Conservation (phyloP, 2,888 invertebrate genomes). For the Coremacera marginata region DNA sequence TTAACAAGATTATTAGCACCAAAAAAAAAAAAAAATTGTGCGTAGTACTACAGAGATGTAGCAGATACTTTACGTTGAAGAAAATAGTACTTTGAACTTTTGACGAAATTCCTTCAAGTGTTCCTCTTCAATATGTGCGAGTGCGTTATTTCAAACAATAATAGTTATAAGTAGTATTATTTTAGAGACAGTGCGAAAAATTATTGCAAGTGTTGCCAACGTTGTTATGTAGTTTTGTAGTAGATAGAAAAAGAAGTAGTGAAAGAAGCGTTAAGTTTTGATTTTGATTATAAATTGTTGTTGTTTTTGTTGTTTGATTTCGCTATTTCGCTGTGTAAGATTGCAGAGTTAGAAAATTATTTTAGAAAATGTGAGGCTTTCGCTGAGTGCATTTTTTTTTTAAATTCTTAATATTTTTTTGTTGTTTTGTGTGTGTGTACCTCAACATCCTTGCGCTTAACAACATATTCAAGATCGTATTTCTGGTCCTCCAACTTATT, state of each 20-base stretch:
- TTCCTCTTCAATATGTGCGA: no score
- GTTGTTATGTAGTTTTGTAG: constrained; percentile 16
- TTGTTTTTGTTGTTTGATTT: constrained; percentile 8
- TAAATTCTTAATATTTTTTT: constrained; percentile 36
- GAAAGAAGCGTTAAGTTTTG: constrained; percentile 32
- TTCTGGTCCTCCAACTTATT: constrained; percentile 90
- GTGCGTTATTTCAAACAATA: no score
- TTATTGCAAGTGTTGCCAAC: constrained; percentile 15
- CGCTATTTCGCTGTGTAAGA: background rate
- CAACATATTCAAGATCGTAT: constrained; percentile 98
- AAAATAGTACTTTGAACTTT: no score
- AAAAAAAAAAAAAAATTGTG: no score
- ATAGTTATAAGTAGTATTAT: no score
- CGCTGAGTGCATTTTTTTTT: constrained; percentile 19
- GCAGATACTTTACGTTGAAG: no score
- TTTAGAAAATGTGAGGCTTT: background rate
- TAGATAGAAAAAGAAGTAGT: constrained; percentile 19
- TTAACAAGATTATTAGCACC: background rate
- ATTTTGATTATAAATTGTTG: constrained; percentile 29
- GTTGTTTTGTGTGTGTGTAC: constrained; percentile 74
- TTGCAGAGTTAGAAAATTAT: background rate
- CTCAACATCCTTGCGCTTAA: constrained; percentile 98
- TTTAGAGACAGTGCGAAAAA: constrained; percentile 2
- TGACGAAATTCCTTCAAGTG: no score
- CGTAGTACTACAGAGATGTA: no score